Conservation (phyloP, 1,140 invertebrate species). For the Drosophila tani region DNA sequence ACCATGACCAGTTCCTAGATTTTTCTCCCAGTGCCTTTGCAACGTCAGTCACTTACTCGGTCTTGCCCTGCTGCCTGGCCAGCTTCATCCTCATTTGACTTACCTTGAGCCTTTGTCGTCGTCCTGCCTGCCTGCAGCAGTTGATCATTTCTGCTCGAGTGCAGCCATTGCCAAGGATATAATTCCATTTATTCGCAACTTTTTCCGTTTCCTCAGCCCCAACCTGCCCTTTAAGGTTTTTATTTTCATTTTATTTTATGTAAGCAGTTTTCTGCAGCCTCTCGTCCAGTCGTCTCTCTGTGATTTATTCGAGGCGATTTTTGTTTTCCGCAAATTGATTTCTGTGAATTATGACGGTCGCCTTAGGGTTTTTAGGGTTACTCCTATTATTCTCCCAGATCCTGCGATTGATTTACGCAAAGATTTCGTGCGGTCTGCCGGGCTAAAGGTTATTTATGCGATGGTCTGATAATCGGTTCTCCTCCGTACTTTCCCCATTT, state of each 20-base stretch:
- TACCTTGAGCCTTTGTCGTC: constrained; percentile 37
- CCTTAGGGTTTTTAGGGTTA: constrained; percentile 8
- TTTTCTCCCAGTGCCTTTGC: constrained; percentile 2
- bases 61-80: not conserved
- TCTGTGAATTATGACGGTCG: constrained; percentile 47
- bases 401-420: constrained; percentile 40
- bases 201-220: constrained; percentile 38
- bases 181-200: constrained; percentile 52
- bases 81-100: constrained; percentile 9
- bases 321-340: constrained; percentile 49
- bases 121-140: constrained; percentile 36
- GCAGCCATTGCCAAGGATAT: constrained; percentile 52
- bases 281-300: not conserved
- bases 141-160: constrained; percentile 52
- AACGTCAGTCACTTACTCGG: constrained; percentile 6
- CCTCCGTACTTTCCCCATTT: constrained; percentile 1
- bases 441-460: constrained; percentile 35
- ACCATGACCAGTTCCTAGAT: no score
- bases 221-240: constrained; percentile 24
- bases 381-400: not conserved
- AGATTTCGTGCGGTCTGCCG: constrained; percentile 15
- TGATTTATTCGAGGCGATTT: constrained; percentile 45
- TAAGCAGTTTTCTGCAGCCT: constrained; percentile 35
- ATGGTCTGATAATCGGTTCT: constrained; percentile 22
- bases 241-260: constrained; percentile 24